Evolutionary conservation across 2,113 vertebrate genomes (phyloP).

Genomic region (Mus spicilegus): DNA sequence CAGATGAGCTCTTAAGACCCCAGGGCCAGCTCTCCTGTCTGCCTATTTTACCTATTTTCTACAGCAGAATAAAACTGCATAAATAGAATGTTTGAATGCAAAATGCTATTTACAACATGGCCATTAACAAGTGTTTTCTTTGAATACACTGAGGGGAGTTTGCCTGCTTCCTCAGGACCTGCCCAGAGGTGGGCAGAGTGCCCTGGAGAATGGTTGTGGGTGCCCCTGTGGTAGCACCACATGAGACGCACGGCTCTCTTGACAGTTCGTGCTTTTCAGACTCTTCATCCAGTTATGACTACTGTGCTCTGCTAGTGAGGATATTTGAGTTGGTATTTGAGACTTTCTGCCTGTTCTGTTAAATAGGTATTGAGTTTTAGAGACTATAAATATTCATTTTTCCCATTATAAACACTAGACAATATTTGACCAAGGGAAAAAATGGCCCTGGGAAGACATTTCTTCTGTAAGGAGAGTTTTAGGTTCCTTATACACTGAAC

Average conservation of each 20-base stretch:
- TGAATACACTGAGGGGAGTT: background rate
- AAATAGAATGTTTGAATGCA: background rate
- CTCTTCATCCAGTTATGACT: background rate
- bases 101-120: background rate
- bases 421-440: background rate
- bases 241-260: background rate
- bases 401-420: background rate
- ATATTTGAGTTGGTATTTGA: background rate
- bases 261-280: background rate
- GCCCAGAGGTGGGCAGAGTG: background rate
- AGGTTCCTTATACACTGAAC: background rate
- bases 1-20: no score
- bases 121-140: background rate
- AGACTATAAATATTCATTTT: background rate
- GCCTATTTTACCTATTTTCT: background rate
- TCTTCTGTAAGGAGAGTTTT: background rate
- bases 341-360: slow-evolving; percentile 7
- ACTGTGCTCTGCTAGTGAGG: background rate
- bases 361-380: background rate
- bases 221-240: no score
- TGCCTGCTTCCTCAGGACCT: background rate
- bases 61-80: background rate
- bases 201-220: background rate
- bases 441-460: background rate
- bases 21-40: no score